These are phyloP conservation scores for Periophthalmodon schlosseri DNA, from an alignment of 2,113 vertebrate genomes.

Conservation along the genomic window DNA sequence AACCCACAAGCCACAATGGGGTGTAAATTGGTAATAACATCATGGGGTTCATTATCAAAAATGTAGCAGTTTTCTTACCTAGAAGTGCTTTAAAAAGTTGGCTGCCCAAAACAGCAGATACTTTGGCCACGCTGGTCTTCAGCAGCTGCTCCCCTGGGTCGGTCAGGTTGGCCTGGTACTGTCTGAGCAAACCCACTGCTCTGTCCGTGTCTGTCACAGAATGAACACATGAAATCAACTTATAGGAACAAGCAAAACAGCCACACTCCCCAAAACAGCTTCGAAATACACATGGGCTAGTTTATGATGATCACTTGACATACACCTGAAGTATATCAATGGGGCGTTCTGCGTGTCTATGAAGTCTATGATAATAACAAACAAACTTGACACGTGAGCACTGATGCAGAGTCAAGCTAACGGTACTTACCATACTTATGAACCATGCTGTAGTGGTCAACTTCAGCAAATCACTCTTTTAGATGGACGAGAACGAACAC, in stretches of 20 bases:
- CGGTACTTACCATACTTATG: conserved; percentile 79
- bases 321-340: background rate
- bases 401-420: conserved; percentile 7
- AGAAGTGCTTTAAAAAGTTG: conserved; percentile 87
- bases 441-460: conserved; percentile 66
- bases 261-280: background rate
- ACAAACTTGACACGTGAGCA: conserved; percentile 13
- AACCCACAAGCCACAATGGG: background rate
- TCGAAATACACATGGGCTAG: background rate
- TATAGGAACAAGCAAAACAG: background rate
- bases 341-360: background rate
- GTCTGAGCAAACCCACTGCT: conserved; percentile 82
- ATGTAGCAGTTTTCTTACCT: conserved; percentile 73
- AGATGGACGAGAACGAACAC: background rate
- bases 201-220: conserved; percentile 81
- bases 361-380: no score
- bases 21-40: background rate
- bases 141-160: conserved; percentile 82
- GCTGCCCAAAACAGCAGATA: conserved; percentile 84
- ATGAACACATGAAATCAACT: conserved; percentile 15
- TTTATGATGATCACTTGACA: background rate
- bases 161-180: conserved; percentile 83
- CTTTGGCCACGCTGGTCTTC: conserved; percentile 83
- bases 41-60: background rate
- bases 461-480: background rate